Evolutionary conservation across 2,113 vertebrate species (phyloP), one percentile per base, ranked within the genome.

Genomic region (Percopsis transmontana): DNA sequence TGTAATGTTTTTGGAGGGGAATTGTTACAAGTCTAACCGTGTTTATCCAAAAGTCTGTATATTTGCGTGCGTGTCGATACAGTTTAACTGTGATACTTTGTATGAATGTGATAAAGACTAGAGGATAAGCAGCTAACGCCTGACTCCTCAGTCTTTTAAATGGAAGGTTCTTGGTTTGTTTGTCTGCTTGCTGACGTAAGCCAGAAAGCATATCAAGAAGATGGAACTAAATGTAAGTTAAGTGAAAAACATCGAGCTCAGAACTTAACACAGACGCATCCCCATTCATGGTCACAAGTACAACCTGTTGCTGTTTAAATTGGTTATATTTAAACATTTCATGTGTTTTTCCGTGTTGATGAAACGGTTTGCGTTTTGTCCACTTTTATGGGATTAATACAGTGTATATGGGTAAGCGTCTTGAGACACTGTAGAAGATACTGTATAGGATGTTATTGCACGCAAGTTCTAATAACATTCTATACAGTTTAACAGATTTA

Each of bases 1-100:
- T 6, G 13, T 13, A 20, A 62, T 60, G 52, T 76, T 76, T 83
- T 59, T 27, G 45, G 66, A 84, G 81, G 77, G 74, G 74, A 86
- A 76, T 45, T 75, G 82, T 88, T 86, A 81, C 82, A 81, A 58
- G 69, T 62, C 55, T 48, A 77, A 66, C 50, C 52, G 33, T 52
- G 66, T 70, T 67, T 44, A 70, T 33, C 72, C 44, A 51, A 55
- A 2, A 0, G 45, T 60, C 64, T 65, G 66, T 74, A 53, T 70
- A 38, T 24, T 23, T 77, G 58, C 58, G 59, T 69, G 24, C 51
- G 19, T 54, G 14, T 66, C 13, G 72, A 16, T 53, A 44, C 54
- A 52, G n/a, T 39, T 0, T 8, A 15, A 57, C 18, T 72, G 33
- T 55, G 44, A 56, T 50, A 47, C 40, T 50, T 55, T 71, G 62